A percentile compares a stretch with the other conserved stretches of the same genome.
Conservation (phyloP, 2,888 invertebrate genomes). For the Pyrrhia umbra region DNA sequence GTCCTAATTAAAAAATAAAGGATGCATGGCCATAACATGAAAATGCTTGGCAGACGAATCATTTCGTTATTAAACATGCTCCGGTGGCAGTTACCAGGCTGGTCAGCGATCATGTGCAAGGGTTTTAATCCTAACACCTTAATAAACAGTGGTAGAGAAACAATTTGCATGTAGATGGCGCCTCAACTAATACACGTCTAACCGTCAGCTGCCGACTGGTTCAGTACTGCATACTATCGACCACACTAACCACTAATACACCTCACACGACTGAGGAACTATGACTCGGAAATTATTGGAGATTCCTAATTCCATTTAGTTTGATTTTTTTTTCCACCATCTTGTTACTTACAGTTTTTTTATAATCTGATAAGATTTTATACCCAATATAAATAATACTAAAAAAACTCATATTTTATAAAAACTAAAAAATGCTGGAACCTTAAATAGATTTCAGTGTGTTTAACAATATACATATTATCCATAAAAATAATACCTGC, state of each 20-base stretch:
- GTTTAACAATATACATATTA: no score
- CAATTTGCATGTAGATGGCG: slow-evolving; percentile 84
- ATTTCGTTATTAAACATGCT: slow-evolving; percentile 42
- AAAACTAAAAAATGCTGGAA: no score
- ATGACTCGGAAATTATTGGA: slow-evolving; percentile 68
- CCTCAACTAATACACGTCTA: slow-evolving; percentile 77
- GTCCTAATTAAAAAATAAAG: slow-evolving; percentile 29
- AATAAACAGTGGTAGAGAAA: slow-evolving; percentile 67
- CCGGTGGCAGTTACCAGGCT: slow-evolving; percentile 16
- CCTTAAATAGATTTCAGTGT: no score
- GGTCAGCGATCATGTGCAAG: slow-evolving; percentile 21
- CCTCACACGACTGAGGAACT: slow-evolving; percentile 65
- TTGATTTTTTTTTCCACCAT: not conserved
- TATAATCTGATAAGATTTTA: no score
- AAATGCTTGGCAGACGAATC: slow-evolving; percentile 12
- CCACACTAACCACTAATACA: slow-evolving; percentile 82
- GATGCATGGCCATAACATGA: not conserved
- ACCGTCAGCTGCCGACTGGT: slow-evolving; percentile 84
- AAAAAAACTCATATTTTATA: no score
- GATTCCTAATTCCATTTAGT: slow-evolving; percentile 28
- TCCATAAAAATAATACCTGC: not conserved
- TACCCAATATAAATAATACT: no score
- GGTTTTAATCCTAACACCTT: slow-evolving; percentile 75
- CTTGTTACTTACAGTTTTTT: no score
- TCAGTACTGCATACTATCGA: slow-evolving; percentile 78